Evolutionary conservation across 1,140 invertebrate genomes (phyloP).

Genomic region (Parasteatoda tepidariorum): DNA sequence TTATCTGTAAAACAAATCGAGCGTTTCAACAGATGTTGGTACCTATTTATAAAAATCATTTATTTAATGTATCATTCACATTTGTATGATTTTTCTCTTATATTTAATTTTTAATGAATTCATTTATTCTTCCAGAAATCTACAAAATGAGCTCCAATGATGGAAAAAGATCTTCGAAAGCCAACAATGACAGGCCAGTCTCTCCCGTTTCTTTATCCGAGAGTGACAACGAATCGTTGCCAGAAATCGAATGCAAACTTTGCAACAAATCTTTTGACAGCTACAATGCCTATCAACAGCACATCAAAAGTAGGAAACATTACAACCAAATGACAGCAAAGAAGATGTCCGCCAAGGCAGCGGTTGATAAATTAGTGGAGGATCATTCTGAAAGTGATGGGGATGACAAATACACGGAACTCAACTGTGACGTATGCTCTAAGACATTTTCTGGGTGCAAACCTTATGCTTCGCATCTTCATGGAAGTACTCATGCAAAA

Average conservation of each 20-base stretch:
- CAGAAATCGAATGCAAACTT: conserved; percentile 22
- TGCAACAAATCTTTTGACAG: conserved; percentile 8
- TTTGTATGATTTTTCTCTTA: no score
- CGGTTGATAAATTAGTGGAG: not conserved
- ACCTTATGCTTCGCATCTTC: not conserved
- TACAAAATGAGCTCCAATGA: no score
- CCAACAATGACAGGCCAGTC: no score
- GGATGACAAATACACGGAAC: no score
- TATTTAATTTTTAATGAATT: no score
- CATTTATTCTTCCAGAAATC: no score
- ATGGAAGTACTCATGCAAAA: not conserved
- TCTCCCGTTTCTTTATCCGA: not conserved
- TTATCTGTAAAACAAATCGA: no score
- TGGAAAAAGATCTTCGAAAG: no score
- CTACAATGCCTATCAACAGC: conserved; percentile 6
- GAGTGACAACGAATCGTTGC: not conserved
- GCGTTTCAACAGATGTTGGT: no score
- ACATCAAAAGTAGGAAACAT: conserved; percentile 18
- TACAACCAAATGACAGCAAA: not conserved
- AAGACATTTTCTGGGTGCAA: conserved; percentile 1
- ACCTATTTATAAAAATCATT: no score
- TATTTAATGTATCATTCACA: no score
- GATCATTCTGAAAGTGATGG: not conserved
- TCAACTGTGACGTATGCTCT: not conserved
- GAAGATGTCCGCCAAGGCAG: not conserved